These are phyloP conservation scores for Balearica regulorum DNA, from an alignment of 2,797 vertebrate genomes.

Conservation along the genomic window DNA sequence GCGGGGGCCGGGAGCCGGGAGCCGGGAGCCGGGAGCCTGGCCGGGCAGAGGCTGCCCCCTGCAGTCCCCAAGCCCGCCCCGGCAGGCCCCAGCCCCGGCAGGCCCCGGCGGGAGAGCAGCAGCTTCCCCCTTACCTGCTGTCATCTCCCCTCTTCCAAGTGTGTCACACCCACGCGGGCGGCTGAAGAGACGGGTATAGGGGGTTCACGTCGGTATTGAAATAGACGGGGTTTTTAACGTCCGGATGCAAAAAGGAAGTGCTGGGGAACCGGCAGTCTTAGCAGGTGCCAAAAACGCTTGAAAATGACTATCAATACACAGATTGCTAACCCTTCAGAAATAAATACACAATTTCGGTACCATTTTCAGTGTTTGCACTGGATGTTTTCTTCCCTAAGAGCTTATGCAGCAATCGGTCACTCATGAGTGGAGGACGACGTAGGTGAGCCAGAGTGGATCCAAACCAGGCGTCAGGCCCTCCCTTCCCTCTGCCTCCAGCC, in stretches of 20 bases:
- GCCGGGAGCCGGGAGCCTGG: too few relatives aligned
- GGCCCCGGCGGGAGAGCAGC: background rate
- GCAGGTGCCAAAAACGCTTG: background rate
- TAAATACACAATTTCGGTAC: background rate
- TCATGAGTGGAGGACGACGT: background rate
- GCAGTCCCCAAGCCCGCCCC: background rate
- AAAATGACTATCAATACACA: accelerated
- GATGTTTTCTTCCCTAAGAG: background rate
- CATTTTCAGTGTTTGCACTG: background rate
- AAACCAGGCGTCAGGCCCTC: background rate
- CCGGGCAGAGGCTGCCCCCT: conserved; percentile 6
- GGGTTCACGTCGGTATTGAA: accelerated
- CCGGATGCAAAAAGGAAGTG: background rate
- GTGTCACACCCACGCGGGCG: background rate
- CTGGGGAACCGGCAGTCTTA: background rate
- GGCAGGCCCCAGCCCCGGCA: background rate
- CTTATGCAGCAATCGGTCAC: background rate
- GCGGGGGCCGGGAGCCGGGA: background rate
- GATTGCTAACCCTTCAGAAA: background rate
- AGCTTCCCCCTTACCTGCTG: too few relatives aligned
- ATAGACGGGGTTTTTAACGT: too few relatives aligned
- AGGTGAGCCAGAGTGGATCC: background rate
- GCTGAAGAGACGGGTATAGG: background rate
- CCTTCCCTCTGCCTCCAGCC: background rate
- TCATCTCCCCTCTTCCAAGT: too few relatives aligned